Evolutionary conservation across 2,888 invertebrate species (phyloP).

Genomic region (Machimus rusticus): DNA sequence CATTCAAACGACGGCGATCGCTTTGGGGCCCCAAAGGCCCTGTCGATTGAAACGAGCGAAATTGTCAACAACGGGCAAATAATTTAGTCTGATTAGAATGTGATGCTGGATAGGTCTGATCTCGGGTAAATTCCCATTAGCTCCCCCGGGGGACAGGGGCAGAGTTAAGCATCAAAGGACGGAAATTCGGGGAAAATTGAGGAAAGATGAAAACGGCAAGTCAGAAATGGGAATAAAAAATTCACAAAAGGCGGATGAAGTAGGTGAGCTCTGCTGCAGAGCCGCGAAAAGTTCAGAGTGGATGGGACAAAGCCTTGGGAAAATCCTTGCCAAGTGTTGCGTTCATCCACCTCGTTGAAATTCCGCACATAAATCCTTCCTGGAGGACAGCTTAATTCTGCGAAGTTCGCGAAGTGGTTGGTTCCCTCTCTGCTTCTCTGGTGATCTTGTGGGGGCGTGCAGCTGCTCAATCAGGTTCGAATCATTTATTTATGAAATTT

Average conservation of each 20-base stretch:
- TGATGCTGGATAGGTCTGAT: not conserved
- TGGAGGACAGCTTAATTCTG: not conserved
- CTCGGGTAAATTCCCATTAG: not conserved
- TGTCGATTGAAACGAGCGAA: not conserved
- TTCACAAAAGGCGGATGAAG: not conserved
- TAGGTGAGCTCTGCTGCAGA: not conserved
- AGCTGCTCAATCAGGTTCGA: not conserved
- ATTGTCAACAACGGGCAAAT: not conserved
- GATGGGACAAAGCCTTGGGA: not conserved
- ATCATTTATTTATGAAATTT: constrained; percentile 35
- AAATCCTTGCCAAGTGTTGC: not conserved
- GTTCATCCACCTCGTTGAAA: not conserved
- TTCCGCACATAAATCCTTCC: not conserved
- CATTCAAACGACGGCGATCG: not conserved
- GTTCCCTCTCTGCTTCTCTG: not conserved
- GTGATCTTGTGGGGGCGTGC: not conserved
- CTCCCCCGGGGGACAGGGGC: not conserved
- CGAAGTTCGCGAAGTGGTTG: not conserved
- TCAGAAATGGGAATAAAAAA: not conserved
- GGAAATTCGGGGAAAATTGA: not conserved
- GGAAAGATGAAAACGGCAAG: not conserved
- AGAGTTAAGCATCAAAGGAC: not conserved
- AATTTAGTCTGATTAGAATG: not conserved
- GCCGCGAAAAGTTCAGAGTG: not conserved
- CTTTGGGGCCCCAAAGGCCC: not conserved